Conservation (phyloP, 1,140 invertebrate genomes). For the Zaprionus inermis region DNA sequence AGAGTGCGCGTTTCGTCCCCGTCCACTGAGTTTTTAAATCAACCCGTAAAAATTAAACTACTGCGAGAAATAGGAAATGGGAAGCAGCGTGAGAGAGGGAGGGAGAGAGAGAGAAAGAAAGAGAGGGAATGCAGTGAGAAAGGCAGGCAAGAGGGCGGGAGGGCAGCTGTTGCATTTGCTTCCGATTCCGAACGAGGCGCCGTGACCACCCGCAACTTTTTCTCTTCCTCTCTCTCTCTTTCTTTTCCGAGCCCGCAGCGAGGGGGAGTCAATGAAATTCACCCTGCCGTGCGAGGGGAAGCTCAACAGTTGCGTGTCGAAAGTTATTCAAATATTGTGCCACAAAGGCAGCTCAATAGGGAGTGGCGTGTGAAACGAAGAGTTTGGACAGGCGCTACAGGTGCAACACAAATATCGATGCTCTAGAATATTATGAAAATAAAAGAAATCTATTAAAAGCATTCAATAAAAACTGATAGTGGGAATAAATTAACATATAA, state of each 20-base stretch:
- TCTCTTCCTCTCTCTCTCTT: slow-evolving; percentile 37
- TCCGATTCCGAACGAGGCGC: slow-evolving; percentile 30
- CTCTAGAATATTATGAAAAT: too few relatives aligned
- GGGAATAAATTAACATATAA: too few relatives aligned
- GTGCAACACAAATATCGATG: not conserved
- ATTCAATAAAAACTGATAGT: too few relatives aligned
- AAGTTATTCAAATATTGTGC: slow-evolving; percentile 6
- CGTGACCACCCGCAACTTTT: slow-evolving; percentile 78
- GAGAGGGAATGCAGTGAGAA: not conserved
- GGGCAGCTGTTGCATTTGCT: slow-evolving; percentile 39
- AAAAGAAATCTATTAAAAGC: too few relatives aligned
- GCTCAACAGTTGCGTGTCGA: slow-evolving; percentile 3
- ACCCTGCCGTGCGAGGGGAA: not conserved
- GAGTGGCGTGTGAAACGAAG: not conserved
- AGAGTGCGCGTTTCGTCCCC: not conserved
- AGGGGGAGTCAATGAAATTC: slow-evolving; percentile 57
- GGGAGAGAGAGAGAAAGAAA: not conserved
- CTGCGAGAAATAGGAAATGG: slow-evolving; percentile 31
- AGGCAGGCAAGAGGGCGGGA: not conserved
- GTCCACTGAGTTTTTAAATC: not conserved
- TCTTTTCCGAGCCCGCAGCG: slow-evolving; percentile 60
- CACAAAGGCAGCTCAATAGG: not conserved
- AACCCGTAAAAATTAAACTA: slow-evolving; percentile 32
- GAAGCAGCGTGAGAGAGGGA: slow-evolving; percentile 2
- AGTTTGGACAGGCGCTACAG: not conserved